A percentile compares a stretch with the other conserved stretches of the same genome.
These are phyloP conservation scores for Psilanteris sp. DNA, from an alignment of 1,140 invertebrate genomes.

Conservation along the genomic window DNA sequence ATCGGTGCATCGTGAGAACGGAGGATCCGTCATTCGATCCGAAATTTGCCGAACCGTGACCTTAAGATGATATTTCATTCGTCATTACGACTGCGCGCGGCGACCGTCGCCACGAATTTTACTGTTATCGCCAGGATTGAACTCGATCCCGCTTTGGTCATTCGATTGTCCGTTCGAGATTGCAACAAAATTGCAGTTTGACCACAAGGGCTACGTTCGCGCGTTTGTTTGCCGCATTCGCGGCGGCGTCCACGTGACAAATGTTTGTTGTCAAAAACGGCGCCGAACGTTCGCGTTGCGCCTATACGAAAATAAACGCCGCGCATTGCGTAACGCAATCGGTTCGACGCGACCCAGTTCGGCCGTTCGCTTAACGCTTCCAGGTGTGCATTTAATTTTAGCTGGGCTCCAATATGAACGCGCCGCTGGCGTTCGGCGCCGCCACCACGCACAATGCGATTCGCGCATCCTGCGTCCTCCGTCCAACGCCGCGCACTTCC, in stretches of 20 bases:
- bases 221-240: too few species aligned
- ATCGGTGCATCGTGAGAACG: constrained; percentile 62
- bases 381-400: constrained; percentile 60
- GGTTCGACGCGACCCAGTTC: too few species aligned
- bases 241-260: too few species aligned
- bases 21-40: constrained; percentile 60
- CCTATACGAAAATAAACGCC: not conserved
- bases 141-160: too few species aligned
- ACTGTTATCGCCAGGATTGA: too few species aligned
- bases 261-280: too few species aligned
- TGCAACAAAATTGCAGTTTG: too few species aligned
- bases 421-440: constrained; percentile 48
- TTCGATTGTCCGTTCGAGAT: too few species aligned
- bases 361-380: constrained; percentile 2
- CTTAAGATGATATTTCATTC: constrained; percentile 67
- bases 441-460: constrained; percentile 45
- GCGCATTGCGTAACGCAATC: not conserved
- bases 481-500: constrained; percentile 60
- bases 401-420: constrained; percentile 52
- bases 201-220: too few species aligned
- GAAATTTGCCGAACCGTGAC: constrained; percentile 62
- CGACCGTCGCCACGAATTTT: too few species aligned
- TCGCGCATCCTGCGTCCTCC: constrained; percentile 63
- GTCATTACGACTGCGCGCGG: constrained; percentile 38
- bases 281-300: too few species aligned